A percentile compares a stretch with the other conserved stretches of the same genome.
Evolutionary conservation across 2,113 vertebrate genomes (phyloP).

Genomic region (Serinus canaria): DNA sequence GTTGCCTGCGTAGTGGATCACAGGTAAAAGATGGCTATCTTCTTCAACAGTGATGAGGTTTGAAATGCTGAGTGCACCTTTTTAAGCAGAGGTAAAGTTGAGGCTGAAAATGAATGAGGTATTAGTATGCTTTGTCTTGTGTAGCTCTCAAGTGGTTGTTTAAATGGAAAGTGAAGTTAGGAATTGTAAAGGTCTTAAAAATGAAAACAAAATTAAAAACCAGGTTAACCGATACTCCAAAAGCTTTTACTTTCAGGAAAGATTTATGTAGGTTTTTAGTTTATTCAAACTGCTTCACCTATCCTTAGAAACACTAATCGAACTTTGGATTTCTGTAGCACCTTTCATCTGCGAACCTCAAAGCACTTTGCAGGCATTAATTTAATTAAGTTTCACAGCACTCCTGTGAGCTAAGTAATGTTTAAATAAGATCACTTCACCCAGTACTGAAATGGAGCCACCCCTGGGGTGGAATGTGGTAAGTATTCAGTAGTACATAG

Average conservation of each 20-base stretch:
- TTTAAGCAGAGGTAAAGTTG: not conserved
- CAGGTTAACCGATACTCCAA: not conserved
- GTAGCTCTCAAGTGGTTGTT: not conserved
- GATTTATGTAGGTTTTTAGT: conserved; percentile 19
- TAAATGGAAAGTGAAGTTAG: not conserved
- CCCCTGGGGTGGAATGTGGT: conserved; percentile 28
- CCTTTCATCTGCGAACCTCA: conserved; percentile 62
- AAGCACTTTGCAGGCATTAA: conserved; percentile 56
- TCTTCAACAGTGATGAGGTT: not conserved
- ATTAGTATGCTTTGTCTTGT: not conserved
- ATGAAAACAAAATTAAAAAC: not conserved
- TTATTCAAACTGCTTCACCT: conserved; percentile 11
- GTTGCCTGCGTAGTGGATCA: not conserved
- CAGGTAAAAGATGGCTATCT: not conserved
- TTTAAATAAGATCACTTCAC: conserved; percentile 65
- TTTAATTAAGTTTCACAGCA: conserved; percentile 64
- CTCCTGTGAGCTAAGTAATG: conserved; percentile 54
- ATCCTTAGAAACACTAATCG: conserved; percentile 23
- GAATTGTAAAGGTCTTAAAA: not conserved
- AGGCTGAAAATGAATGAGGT: not conserved
- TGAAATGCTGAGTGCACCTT: not conserved
- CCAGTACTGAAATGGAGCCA: conserved; percentile 37
- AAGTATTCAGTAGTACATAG: not conserved
- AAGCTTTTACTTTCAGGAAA: conserved; percentile 3
- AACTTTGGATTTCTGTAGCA: conserved; percentile 44